Percentiles rank a stretch among this genome's conserved stretches.
These are phyloP conservation scores for Mus musculus DNA, from an alignment of 2,113 vertebrate species.

Conservation along the genomic window GRCm39 chr12:103999001-103999500, in stretches of 20 bases:
- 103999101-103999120: accelerated
- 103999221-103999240: background rate
- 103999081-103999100: accelerated
- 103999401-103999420: background rate
- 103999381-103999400: background rate
- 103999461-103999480: background rate
- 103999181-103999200: background rate
- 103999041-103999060: background rate
- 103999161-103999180: background rate
- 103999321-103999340: background rate
- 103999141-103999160: too few relatives aligned
- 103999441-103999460: background rate
- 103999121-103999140: too few relatives aligned
- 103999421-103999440: background rate
- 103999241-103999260: background rate
- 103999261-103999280: accelerated
- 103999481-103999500: background rate
- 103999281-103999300: background rate
- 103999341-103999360: accelerated
- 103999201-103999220: too few relatives aligned
- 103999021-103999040: background rate
- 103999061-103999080: background rate
- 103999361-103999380: background rate
- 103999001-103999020: background rate
- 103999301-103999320: background rate